Conservation (phyloP, 2,113 vertebrate genomes). For the Sus scrofa region T2T-Sscrofa CM000824.6:90700001-90700500, state of each 20-base stretch:
- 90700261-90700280: conserved; percentile 27
- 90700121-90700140: too few species aligned
- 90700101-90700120: too few species aligned
- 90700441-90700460: not conserved
- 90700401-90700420: not conserved
- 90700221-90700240: not conserved
- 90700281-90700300: not conserved
- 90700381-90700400: not conserved
- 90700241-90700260: not conserved
- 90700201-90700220: too few species aligned
- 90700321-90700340: not conserved
- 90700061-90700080: too few species aligned
- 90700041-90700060: too few species aligned
- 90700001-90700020: too few species aligned
- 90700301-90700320: not conserved
- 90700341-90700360: not conserved
- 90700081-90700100: too few species aligned
- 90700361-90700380: not conserved
- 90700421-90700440: not conserved
- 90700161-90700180: too few species aligned
- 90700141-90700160: too few species aligned
- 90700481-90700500: not conserved
- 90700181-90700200: too few species aligned
- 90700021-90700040: too few species aligned
- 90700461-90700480: not conserved